These are phyloP conservation scores for Nemurella pictetii DNA, from an alignment of 2,888 invertebrate species.

Conservation along the genomic window DNA sequence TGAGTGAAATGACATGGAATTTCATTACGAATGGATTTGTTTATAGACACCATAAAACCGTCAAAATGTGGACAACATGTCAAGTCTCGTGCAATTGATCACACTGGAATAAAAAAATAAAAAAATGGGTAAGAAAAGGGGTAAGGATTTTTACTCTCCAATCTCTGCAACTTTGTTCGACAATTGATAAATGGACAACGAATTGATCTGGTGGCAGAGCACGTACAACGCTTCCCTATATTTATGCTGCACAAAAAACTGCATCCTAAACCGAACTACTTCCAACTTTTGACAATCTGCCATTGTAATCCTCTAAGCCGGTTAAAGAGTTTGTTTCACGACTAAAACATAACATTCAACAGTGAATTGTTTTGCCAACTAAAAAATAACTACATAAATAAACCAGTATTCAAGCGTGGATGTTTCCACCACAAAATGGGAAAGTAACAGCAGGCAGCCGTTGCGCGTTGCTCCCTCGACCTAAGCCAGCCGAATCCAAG, in stretches of 20 bases:
- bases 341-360: slow-evolving; percentile 26
- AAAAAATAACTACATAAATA: slow-evolving; percentile 31
- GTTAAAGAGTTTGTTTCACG: slow-evolving; percentile 18
- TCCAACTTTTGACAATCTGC: slow-evolving; percentile 14
- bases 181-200: neutral
- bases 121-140: neutral
- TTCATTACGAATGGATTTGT: slow-evolving; percentile 11
- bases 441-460: slow-evolving; percentile 14
- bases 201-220: neutral
- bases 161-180: neutral
- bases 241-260: neutral
- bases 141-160: neutral
- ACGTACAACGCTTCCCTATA: neutral
- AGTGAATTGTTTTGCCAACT: slow-evolving; percentile 24
- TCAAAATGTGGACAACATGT: slow-evolving; percentile 3
- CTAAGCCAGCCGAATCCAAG: slow-evolving; percentile 27
- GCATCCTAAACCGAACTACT: slow-evolving; percentile 15
- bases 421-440: slow-evolving; percentile 22
- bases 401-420: slow-evolving; percentile 26
- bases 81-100: neutral
- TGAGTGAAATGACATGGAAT: neutral
- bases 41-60: slow-evolving; percentile 17
- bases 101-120: neutral
- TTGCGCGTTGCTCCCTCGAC: neutral
- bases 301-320: slow-evolving; percentile 28